Conservation (phyloP, 2,113 vertebrate species). For the Anser cygnoides region DNA sequence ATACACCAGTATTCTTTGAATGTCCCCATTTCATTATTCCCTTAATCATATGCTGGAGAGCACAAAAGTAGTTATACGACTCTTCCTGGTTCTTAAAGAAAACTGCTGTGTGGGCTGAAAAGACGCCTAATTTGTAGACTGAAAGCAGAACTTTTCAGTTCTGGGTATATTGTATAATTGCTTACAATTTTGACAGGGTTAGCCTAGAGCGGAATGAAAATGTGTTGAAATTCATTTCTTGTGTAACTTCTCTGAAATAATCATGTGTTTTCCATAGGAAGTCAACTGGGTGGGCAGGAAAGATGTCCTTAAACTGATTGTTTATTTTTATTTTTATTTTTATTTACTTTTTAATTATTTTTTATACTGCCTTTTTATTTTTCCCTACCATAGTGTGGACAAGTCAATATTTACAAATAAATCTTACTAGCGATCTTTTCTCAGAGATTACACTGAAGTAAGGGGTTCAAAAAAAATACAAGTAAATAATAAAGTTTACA, state of each 20-base stretch:
- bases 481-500: not conserved
- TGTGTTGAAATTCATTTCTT: not conserved
- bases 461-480: not conserved
- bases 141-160: not conserved
- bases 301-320: not conserved
- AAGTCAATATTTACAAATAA: not conserved
- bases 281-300: not conserved
- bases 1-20: not conserved
- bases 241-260: not conserved
- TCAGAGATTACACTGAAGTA: not conserved
- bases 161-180: not conserved
- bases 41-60: not conserved
- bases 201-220: slow-evolving; percentile 39
- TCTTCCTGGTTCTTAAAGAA: not conserved
- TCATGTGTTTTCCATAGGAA: not conserved
- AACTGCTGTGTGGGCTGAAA: slow-evolving; percentile 3
- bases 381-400: accelerated
- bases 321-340: too few relatives aligned
- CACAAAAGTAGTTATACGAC: not conserved
- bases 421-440: not conserved
- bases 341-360: not conserved
- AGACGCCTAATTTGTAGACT: slow-evolving; percentile 9
- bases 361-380: not conserved
- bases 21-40: not conserved
- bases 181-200: slow-evolving; percentile 15